Conservation (phyloP, 2,888 invertebrate genomes). For the Eupsilia transversa region DNA sequence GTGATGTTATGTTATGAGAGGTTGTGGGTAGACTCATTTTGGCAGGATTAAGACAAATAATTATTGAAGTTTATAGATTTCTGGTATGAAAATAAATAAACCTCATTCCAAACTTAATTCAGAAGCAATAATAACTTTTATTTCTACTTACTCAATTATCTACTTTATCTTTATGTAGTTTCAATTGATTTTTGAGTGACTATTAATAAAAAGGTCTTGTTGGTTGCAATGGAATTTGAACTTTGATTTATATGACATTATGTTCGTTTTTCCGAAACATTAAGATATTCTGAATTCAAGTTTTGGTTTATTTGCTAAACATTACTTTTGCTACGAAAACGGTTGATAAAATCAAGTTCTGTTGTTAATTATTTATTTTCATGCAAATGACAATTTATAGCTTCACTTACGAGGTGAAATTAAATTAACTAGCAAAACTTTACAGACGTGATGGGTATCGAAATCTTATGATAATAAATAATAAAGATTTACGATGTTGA, state of each 20-base stretch:
- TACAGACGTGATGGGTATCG: too few species aligned
- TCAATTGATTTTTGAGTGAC: neutral
- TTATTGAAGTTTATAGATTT: neutral
- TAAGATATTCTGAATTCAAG: neutral
- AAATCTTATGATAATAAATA: too few species aligned
- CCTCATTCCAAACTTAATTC: neutral
- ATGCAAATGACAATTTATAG: neutral
- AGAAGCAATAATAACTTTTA: neutral
- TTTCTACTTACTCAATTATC: neutral
- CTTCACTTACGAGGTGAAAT: neutral
- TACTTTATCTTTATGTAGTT: neutral
- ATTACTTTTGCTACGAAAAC: neutral
- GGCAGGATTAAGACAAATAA: neutral
- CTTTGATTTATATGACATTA: neutral
- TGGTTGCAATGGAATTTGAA: neutral
- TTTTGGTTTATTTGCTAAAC: neutral
- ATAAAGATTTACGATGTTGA: neutral
- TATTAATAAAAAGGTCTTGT: neutral
- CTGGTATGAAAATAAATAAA: conserved; percentile 7
- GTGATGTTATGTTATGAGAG: neutral
- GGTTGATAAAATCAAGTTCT: neutral
- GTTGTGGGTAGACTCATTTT: too few species aligned
- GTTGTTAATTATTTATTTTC: conserved; percentile 6
- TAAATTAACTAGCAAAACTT: neutral
- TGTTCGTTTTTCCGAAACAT: neutral